These are phyloP conservation scores for Rhizomys pruinosus DNA, from an alignment of 2,113 vertebrate species.

Conservation along the genomic window DNA sequence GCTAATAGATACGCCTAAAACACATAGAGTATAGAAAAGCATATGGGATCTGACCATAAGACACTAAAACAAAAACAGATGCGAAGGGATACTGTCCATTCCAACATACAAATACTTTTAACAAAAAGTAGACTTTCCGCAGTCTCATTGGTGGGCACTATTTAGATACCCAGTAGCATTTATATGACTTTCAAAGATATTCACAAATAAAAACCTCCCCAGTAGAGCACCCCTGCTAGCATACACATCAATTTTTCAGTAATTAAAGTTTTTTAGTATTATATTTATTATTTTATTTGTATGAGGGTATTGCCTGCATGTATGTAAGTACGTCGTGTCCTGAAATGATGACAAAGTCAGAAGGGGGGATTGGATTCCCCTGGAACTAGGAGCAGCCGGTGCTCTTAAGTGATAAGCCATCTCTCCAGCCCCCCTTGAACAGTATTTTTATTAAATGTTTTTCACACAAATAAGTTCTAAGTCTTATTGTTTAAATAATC, in stretches of 20 bases:
- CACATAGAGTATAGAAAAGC: neutral
- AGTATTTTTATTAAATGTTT: conserved; percentile 44
- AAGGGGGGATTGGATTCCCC: too few species aligned
- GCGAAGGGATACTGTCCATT: neutral
- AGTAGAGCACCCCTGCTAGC: neutral
- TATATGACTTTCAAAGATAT: conserved; percentile 12
- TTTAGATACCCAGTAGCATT: neutral
- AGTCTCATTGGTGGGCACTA: neutral
- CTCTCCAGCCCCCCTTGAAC: too few species aligned
- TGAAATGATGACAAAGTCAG: too few species aligned
- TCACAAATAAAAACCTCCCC: neutral
- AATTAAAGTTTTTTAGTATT: too few species aligned
- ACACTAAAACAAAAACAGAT: neutral
- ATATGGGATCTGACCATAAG: too few species aligned
- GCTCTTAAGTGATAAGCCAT: too few species aligned
- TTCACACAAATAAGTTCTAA: neutral
- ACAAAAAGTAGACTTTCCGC: neutral
- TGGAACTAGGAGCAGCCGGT: too few species aligned
- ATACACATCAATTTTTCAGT: neutral
- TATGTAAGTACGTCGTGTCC: too few species aligned
- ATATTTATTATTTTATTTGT: too few species aligned
- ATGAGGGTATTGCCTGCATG: too few species aligned
- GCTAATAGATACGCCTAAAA: conserved; percentile 31
- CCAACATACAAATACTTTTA: neutral
- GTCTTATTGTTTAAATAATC: conserved; percentile 27